Evolutionary conservation across 2,113 vertebrate genomes (phyloP), one percentile per base, ranked within the genome.

Genomic region (Tychaedon coryphoeus): DNA sequence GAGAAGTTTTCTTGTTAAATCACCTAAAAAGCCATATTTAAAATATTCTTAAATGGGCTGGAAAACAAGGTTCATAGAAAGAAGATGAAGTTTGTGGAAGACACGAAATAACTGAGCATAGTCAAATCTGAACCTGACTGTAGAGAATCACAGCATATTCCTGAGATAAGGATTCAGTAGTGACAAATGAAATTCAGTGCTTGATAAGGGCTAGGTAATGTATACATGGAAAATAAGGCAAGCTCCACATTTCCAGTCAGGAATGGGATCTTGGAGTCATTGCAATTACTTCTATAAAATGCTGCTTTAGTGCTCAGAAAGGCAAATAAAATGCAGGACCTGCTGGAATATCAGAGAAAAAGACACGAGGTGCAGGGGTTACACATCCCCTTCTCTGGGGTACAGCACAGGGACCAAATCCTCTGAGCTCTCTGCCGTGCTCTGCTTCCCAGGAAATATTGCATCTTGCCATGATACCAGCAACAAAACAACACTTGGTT

Each of bases 141-240:
- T 45, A 45, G 43, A 70, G 67, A 83, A 74, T 45, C 9, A 2
- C 64, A 84, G 72, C 80, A 43, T 43, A 34, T 58, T 73, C 33
- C 19, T 45, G 64, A 91, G 80, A 89, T 47, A 56, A 42, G 33
- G 36, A 90, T 64, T 79, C 78, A 58, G 66, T 72, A 78, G 60
- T 56, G 74, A 72, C 77, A 91, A 48, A 64, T 60, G 24, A 69
- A 93, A 88, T 90, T 64, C 74, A 79, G 10, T 20, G 31, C 53
- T 88, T 88, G 86, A 4, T 70, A 67, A 87, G 31, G 67, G 78
- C 78, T 48, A 88, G 86, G 88, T 53, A 57, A 88, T 28, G 28
- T 60, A 43, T 36, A 10, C 42, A 61, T 33, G 74, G 43, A 88
- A 93, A 92, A 90, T 40, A 75, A 92, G 11, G 34, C 22, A 48